Conservation (phyloP, 1,140 invertebrate species). For the Frieseomelitta varia region DNA sequence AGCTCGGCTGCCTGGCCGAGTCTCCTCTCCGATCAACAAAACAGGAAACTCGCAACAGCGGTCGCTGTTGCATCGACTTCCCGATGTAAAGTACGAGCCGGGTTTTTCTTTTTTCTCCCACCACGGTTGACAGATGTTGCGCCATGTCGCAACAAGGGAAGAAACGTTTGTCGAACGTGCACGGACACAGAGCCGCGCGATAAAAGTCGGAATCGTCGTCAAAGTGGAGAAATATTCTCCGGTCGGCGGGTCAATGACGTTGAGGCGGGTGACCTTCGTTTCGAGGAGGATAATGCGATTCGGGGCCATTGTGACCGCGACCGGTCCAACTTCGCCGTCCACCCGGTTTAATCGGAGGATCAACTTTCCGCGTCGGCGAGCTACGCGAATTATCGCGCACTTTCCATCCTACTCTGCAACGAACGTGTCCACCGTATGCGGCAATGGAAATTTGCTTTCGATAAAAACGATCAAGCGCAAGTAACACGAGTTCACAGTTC, state of each 20-base stretch:
- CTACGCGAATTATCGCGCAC: background rate
- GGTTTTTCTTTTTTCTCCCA: background rate
- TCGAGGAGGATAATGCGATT: slow-evolving; percentile 1
- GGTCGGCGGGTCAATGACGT: background rate
- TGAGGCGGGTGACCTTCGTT: background rate
- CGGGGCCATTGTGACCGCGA: background rate
- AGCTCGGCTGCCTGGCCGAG: background rate
- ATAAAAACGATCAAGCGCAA: background rate
- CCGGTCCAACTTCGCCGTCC: no score
- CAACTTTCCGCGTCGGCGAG: background rate
- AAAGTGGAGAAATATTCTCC: background rate
- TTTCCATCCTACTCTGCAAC: background rate
- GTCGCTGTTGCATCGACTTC: slow-evolving; percentile 33
- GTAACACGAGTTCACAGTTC: background rate
- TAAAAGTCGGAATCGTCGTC: no score
- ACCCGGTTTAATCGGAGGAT: background rate
- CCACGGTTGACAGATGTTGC: background rate
- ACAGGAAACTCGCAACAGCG: slow-evolving; percentile 42
- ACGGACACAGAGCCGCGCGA: background rate
- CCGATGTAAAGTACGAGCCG: background rate
- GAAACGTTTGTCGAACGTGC: background rate
- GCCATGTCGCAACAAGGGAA: background rate
- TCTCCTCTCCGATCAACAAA: background rate
- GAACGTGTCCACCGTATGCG: background rate
- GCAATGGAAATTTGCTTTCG: background rate